Base-by-base conservation (phyloP, 1,140 invertebrate genomes). In the Lepidurus packardi region DNA sequence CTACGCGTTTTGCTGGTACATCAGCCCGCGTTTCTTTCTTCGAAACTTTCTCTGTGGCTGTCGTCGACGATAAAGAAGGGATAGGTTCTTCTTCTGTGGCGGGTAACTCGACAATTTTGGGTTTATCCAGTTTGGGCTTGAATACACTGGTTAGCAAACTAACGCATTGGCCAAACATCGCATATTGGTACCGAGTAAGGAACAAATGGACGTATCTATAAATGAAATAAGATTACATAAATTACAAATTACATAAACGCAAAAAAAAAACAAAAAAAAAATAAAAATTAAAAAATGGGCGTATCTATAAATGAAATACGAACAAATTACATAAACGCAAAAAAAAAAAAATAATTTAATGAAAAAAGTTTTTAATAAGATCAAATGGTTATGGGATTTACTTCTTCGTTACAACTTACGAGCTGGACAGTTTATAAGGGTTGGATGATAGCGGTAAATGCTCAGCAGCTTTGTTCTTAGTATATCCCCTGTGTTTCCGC, bases 391-490 rank as follows among this genome's bases (percentile, higher is more conserved):
- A 34, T 4, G 34, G 34, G 34, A 34, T 4, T 34, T 34, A 34
- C 3, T 34, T 34, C 34, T 34, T 34, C 34, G 34, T 34, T 34
- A 2, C 3, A 34, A 34, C 74, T 44, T 79, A 80, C 79, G 82
- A 81, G 25, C 85, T 82, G 1, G 84, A 89, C 1, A 89, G 82
- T 78, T 89, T 88, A 77, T 88, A 89, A 41, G 88, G 88, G 0
- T 86, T 86, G 24, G 86, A 87, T 45, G 86, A 88, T 81, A 89
- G 84, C 0, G 88, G 88, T 81, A 88, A 83, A 53, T 84, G 87
- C 16, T 85, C 85, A 5, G 84, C 84, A 76, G 80, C 79, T 74
- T 80, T 81, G 9, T 80, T 73, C 24, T 73, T 53, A 24, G 78
- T 80, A 21, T 79, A 76, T 47, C 80, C 81, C 21, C 85, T 85